Conservation (phyloP, 2,113 vertebrate genomes). For the Osmerus eperlanus region DNA sequence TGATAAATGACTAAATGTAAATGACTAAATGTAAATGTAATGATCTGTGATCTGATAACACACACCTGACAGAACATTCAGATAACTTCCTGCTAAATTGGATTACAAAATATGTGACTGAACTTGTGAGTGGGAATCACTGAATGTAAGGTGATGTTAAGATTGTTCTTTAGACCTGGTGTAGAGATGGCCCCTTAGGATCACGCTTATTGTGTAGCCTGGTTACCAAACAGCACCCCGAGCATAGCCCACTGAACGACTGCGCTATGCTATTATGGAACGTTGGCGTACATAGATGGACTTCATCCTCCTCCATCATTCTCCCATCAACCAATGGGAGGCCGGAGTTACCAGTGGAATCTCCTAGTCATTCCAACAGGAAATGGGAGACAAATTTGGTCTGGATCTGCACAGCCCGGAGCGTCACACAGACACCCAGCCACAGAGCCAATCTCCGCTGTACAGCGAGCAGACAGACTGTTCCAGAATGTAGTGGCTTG, state of each 20-base stretch:
- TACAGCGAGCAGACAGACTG: constrained; percentile 18
- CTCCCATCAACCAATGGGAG: constrained; percentile 64
- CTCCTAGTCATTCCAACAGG: constrained; percentile 64
- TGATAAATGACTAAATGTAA: too few species aligned
- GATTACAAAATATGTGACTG: too few species aligned
- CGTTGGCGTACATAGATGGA: constrained; percentile 69
- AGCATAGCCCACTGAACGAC: not conserved
- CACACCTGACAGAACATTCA: too few species aligned
- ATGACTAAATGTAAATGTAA: too few species aligned
- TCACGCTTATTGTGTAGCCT: too few species aligned
- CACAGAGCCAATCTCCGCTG: constrained; percentile 35
- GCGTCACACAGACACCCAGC: constrained; percentile 47
- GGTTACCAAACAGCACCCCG: too few species aligned
- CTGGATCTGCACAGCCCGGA: constrained; percentile 38
- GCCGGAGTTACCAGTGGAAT: constrained; percentile 63
- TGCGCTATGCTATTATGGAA: constrained; percentile 44
- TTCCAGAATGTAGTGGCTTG: constrained; percentile 55
- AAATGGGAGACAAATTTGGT: constrained; percentile 74
- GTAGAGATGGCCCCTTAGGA: too few species aligned
- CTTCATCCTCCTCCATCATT: constrained; percentile 62
- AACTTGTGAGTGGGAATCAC: too few species aligned
- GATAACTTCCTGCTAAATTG: too few species aligned
- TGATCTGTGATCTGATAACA: too few species aligned
- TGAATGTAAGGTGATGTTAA: too few species aligned
- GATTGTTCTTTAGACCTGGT: too few species aligned